A percentile compares a stretch with the other conserved stretches of the same genome.
phyloP scores from a whole-genome alignment of 2,113 vertebrate species.

The Hippocampus mohnikei region DNA sequence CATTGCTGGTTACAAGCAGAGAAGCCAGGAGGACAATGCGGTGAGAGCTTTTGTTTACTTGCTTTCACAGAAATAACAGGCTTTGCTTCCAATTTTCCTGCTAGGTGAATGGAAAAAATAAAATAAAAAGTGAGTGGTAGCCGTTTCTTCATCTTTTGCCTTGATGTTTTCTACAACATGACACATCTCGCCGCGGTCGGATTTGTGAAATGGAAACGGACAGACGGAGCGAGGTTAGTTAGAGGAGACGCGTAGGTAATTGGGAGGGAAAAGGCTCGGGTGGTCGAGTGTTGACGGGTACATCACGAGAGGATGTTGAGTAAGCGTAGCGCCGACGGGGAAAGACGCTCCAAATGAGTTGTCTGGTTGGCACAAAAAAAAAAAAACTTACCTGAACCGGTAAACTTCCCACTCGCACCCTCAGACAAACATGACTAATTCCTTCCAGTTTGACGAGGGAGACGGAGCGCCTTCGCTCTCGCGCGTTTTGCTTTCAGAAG shows the following conservation, averaged over 20 bases:
- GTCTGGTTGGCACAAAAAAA: background rate
- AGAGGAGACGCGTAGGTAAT: conserved; percentile 55
- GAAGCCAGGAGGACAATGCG: conserved; percentile 16
- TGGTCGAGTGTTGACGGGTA: conserved; percentile 10
- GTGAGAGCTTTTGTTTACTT: conserved; percentile 33
- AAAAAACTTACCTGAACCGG: background rate
- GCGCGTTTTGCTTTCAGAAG: background rate
- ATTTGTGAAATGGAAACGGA: conserved; percentile 60
- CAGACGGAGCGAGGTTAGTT: conserved; percentile 57
- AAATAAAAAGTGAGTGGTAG: conserved; percentile 9
- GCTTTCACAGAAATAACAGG: conserved; percentile 32
- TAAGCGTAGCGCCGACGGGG: conserved; percentile 29
- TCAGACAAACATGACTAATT: conserved; percentile 8
- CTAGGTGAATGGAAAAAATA: conserved; percentile 8
- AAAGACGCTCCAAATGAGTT: conserved; percentile 10
- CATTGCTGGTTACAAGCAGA: conserved; percentile 3
- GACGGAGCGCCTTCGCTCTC: background rate
- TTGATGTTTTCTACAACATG: conserved; percentile 36
- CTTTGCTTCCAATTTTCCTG: conserved; percentile 21
- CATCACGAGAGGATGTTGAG: conserved; percentile 42
- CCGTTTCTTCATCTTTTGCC: conserved; percentile 16
- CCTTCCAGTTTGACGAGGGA: background rate
- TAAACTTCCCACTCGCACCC: conserved; percentile 23
- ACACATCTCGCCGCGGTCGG: conserved; percentile 24
- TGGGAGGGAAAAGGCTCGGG: conserved; percentile 59